A percentile compares a stretch with the other conserved stretches of the same genome.
Conservation (phyloP, 1,140 invertebrate genomes). For the Drosophila melanica region DNA sequence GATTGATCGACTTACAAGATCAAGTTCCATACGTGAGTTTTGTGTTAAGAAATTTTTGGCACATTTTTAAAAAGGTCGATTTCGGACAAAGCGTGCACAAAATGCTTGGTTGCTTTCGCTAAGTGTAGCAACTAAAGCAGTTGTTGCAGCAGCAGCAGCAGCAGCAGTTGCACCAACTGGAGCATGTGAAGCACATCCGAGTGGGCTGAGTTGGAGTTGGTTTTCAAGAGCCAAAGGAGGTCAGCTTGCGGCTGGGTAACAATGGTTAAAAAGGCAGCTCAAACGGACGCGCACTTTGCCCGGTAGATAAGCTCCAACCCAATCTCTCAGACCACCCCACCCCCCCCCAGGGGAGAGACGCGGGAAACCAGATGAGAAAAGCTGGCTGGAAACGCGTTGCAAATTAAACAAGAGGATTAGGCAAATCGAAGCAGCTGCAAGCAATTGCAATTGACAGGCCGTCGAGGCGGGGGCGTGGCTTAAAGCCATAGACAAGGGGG, state of each 20-base stretch:
- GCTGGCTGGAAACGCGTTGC: constrained; percentile 3
- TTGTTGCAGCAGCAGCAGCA: constrained; percentile 34
- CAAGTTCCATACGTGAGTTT: too few species aligned
- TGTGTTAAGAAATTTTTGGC: too few species aligned
- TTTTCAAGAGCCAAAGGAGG: constrained; percentile 30
- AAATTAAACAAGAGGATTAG: constrained; percentile 44
- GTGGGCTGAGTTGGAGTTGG: constrained; percentile 49
- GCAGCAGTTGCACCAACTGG: constrained; percentile 53
- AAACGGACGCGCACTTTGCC: constrained; percentile 21
- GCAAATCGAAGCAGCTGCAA: constrained; percentile 48
- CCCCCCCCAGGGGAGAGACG: too few species aligned
- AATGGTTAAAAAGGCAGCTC: constrained; percentile 28
- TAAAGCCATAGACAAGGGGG: constrained; percentile 29
- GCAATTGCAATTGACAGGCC: constrained; percentile 32
- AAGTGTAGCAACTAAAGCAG: neutral
- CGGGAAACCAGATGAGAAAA: neutral
- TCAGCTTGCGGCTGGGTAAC: constrained; percentile 40
- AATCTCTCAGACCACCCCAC: neutral
- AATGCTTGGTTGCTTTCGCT: neutral
- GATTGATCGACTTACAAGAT: too few species aligned
- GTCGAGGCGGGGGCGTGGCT: constrained; percentile 26
- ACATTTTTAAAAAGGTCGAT: too few species aligned
- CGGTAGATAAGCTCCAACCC: neutral
- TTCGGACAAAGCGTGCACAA: too few species aligned
- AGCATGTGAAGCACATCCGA: constrained; percentile 79